These are phyloP conservation scores for Manis pentadactyla DNA, from an alignment of 2,797 vertebrate species.

Conservation along the genomic window DNA sequence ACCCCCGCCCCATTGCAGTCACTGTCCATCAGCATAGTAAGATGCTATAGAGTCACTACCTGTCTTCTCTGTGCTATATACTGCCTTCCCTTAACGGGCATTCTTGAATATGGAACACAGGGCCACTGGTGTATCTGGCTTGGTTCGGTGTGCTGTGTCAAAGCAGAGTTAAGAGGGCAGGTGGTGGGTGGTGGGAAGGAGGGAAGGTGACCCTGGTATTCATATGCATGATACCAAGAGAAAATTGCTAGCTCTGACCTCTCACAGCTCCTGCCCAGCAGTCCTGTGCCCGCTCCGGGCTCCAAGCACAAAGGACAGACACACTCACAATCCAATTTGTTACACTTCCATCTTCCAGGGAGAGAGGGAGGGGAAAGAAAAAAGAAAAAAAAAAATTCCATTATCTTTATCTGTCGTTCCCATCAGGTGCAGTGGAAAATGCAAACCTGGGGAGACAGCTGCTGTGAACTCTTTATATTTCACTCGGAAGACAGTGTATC, in stretches of 20 bases:
- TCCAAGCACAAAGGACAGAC: slow-evolving; percentile 88
- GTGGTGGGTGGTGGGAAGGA: background rate
- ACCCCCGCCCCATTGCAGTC: too few species aligned
- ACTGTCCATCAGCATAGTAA: too few species aligned
- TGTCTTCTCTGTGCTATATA: too few species aligned
- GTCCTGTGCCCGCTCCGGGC: slow-evolving; percentile 68
- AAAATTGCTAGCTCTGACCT: slow-evolving; percentile 80
- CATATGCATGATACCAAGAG: slow-evolving; percentile 6
- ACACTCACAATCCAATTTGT: slow-evolving; percentile 89
- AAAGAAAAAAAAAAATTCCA: slow-evolving; percentile 88
- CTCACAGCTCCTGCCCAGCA: slow-evolving; percentile 59
- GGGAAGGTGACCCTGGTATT: slow-evolving; percentile 80
- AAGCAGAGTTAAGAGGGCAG: slow-evolving; percentile 6
- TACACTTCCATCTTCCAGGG: slow-evolving; percentile 86
- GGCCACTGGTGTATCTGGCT: background rate
- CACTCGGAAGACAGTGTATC: slow-evolving; percentile 87
- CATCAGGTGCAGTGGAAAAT: slow-evolving; percentile 88
- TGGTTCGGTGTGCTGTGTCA: background rate
- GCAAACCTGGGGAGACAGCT: slow-evolving; percentile 88
- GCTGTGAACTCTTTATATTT: slow-evolving; percentile 89
- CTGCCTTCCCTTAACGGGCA: background rate
- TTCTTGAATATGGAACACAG: background rate
- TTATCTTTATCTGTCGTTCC: slow-evolving; percentile 91
- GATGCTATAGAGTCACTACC: too few species aligned
- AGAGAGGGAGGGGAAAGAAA: slow-evolving; percentile 80